Conservation (phyloP, 2,797 vertebrate genomes). For the Anniella stebbinsi region DNA sequence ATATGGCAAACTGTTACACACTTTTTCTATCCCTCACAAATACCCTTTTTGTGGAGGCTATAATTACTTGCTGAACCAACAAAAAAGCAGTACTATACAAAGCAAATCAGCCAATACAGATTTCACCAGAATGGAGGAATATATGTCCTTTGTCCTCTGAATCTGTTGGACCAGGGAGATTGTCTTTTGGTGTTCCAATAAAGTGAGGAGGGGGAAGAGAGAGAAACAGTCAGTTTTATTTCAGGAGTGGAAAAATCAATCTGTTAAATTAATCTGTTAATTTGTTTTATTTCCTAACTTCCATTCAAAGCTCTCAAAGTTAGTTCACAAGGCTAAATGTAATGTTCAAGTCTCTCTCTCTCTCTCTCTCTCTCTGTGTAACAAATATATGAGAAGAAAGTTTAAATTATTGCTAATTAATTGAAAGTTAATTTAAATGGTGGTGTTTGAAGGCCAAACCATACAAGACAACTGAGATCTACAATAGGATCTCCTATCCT, state of each 20-base stretch:
- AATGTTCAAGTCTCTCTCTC: no score
- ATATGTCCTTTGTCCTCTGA: background rate
- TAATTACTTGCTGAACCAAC: background rate
- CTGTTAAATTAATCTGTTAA: no score
- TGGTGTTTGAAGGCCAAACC: background rate
- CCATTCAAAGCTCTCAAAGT: no score
- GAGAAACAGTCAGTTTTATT: background rate
- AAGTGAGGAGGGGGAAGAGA: background rate
- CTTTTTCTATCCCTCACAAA: background rate
- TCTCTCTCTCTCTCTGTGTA: no score
- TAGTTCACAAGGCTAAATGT: no score
- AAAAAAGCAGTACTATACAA: background rate
- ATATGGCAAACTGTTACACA: background rate
- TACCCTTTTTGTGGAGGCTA: background rate
- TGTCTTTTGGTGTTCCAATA: background rate
- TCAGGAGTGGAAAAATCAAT: background rate
- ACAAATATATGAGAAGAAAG: no score
- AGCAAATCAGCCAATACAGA: background rate
- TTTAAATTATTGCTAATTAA: background rate
- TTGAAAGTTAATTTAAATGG: background rate
- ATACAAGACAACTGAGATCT: background rate
- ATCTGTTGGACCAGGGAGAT: background rate
- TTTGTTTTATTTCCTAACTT: no score
- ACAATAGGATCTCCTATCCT: background rate
- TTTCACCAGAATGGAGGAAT: background rate